Evolutionary conservation across 2,113 vertebrate genomes (phyloP), one percentile per base, ranked within the genome.

Genomic region (Lichenostomus cassidix): DNA sequence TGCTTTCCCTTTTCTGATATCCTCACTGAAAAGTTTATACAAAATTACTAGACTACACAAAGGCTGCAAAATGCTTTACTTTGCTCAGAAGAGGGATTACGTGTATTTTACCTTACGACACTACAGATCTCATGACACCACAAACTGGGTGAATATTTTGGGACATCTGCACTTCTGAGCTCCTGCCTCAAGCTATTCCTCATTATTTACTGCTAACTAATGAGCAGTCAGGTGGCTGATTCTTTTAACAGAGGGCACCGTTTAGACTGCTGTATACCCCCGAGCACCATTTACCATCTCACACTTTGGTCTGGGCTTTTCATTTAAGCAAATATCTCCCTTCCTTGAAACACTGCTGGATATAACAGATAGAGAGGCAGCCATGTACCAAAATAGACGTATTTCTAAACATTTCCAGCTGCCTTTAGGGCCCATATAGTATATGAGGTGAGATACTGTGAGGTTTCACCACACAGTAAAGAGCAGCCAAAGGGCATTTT

Each of bases 381-480:
- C 95, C 71, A 53, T 49, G 67, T 83, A 94, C 76, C 88, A 88
- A 95, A 95, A 91, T 93, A 98, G 97, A 97, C 92, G 4, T 94
- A 58, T 89, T 89, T 86, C 95, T 98, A 98, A 98, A 94, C 85
- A 91, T 93, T 98, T 97, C 98, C 98, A 98, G 98, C 97, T 98
- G 98, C 95, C 92, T 64, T 47, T 76, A 97, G 92, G 96, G 92
- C 96, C 94, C 79, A 58, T 74, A 63, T 95, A 71, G 97, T 96
- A 95, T 96, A 98, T 97, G 98, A 98, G 97, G 98, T 98, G 97
- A 98, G 97, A 98, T 93, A 60, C 96, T 88, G 96, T 85, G 88
- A 97, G 97, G 97, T 97, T 97, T 98, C 97, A 93, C 97, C 76
- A 82, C 92, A 94, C 90, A 96, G 96, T 97, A 93, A 92, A 97